These are phyloP conservation scores for Beris morrisii DNA, from an alignment of 2,888 invertebrate species.

Conservation along the genomic window DNA sequence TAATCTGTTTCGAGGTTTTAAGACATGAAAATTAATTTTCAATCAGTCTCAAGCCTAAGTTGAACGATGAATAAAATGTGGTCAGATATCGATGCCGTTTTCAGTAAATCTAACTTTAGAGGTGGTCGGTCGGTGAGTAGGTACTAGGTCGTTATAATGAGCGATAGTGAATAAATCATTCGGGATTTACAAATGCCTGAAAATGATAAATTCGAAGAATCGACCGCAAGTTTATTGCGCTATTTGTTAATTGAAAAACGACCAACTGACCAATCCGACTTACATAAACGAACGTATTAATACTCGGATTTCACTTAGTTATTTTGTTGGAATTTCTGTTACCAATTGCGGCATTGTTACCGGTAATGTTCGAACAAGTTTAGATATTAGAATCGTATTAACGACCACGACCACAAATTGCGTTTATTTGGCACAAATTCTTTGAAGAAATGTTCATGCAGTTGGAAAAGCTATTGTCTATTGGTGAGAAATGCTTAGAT, in stretches of 20 bases:
- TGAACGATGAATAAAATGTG: slow-evolving; percentile 11
- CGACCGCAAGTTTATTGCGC: slow-evolving; percentile 28
- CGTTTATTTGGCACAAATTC: too few relatives aligned
- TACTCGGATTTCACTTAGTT: too few relatives aligned
- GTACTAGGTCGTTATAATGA: not conserved
- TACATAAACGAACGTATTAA: too few relatives aligned
- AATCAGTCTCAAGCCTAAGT: slow-evolving; percentile 8
- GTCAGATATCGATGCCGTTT: slow-evolving; percentile 6
- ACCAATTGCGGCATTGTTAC: too few relatives aligned
- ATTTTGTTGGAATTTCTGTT: too few relatives aligned
- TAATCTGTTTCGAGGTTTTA: slow-evolving; percentile 17
- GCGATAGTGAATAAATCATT: slow-evolving; percentile 21
- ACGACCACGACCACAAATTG: too few relatives aligned
- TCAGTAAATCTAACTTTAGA: not conserved
- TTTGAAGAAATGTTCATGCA: too few relatives aligned
- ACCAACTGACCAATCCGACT: slow-evolving; percentile 5
- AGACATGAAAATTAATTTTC: slow-evolving; percentile 15
- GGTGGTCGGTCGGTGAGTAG: not conserved
- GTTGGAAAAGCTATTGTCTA: too few relatives aligned
- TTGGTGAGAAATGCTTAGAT: too few relatives aligned
- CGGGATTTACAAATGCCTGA: slow-evolving; percentile 13
- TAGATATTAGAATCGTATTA: too few relatives aligned
- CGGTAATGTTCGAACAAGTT: too few relatives aligned
- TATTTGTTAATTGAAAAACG: slow-evolving; percentile 30
- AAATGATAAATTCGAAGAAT: slow-evolving; percentile 15